phyloP scores from a whole-genome alignment of 2,113 vertebrate genomes.

The Agelaius tricolor region DNA sequence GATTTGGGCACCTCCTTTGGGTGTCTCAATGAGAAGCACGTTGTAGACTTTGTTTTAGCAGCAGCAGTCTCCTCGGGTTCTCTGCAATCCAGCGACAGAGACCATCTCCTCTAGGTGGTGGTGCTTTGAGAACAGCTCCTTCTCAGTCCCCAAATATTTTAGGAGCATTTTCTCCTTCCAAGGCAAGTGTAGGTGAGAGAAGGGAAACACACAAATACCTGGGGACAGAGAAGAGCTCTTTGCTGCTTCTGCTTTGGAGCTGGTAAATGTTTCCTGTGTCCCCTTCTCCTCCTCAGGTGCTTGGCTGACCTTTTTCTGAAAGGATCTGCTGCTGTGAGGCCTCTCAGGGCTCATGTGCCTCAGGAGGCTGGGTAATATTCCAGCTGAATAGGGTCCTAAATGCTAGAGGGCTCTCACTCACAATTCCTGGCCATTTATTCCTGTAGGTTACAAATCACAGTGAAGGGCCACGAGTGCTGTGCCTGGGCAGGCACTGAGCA shows the following conservation, averaged over 20 bases:
- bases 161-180: not conserved
- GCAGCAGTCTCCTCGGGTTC: not conserved
- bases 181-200: not conserved
- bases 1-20: not conserved
- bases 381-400: conserved; percentile 36
- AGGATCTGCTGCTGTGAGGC: not conserved
- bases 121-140: not conserved
- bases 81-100: not conserved
- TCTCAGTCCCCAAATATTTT: not conserved
- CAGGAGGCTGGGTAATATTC: conserved; percentile 7
- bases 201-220: not conserved
- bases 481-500: not conserved
- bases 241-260: not conserved
- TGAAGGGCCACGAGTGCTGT: not conserved
- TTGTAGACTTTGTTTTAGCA: not conserved
- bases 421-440: not conserved
- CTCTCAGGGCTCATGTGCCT: conserved; percentile 12
- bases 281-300: not conserved
- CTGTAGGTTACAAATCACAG: not conserved
- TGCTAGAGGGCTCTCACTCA: not conserved
- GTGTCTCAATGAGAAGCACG: not conserved
- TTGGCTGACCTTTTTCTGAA: conserved; percentile 4
- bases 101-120: not conserved
- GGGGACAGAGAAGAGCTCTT: not conserved
- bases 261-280: not conserved